These are phyloP conservation scores for Dromas ardeola DNA, from an alignment of 2,113 vertebrate species.

Conservation along the genomic window DNA sequence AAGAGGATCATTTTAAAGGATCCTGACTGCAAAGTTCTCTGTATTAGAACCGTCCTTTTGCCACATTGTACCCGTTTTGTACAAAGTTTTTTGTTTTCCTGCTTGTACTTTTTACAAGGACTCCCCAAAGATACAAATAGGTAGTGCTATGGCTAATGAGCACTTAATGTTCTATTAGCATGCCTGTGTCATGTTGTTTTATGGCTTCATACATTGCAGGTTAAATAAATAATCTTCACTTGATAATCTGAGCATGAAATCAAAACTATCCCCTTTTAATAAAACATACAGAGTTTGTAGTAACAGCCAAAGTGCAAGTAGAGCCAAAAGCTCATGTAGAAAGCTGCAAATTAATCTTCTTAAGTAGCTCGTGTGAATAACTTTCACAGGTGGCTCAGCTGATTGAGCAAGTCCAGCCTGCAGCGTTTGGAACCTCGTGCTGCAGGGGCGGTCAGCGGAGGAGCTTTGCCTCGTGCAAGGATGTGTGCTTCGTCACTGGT, in stretches of 20 bases:
- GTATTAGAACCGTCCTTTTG: not conserved
- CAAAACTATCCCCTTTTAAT: not conserved
- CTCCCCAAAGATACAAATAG: not conserved
- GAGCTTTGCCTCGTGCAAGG: not conserved
- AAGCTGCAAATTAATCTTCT: not conserved
- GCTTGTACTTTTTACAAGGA: not conserved
- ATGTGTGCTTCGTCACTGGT: rapidly evolving
- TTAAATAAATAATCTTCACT: not conserved
- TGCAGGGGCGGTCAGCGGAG: rapidly evolving
- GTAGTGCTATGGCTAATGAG: not conserved
- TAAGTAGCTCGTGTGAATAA: not conserved
- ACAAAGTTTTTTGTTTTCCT: not conserved
- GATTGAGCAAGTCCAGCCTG: not conserved
- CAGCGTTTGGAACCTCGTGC: not conserved
- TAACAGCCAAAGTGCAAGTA: not conserved
- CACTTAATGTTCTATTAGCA: not conserved
- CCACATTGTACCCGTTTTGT: not conserved
- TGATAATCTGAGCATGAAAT: not conserved
- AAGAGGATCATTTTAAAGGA: not conserved
- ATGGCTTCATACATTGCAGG: not conserved
- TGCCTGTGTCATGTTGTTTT: not conserved
- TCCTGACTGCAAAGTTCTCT: not conserved
- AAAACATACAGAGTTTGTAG: not conserved
- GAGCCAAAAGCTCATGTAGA: not conserved
- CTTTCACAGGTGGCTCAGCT: not conserved